Conservation (phyloP, 2,113 vertebrate species). For the Burhinus bistriatus region DNA sequence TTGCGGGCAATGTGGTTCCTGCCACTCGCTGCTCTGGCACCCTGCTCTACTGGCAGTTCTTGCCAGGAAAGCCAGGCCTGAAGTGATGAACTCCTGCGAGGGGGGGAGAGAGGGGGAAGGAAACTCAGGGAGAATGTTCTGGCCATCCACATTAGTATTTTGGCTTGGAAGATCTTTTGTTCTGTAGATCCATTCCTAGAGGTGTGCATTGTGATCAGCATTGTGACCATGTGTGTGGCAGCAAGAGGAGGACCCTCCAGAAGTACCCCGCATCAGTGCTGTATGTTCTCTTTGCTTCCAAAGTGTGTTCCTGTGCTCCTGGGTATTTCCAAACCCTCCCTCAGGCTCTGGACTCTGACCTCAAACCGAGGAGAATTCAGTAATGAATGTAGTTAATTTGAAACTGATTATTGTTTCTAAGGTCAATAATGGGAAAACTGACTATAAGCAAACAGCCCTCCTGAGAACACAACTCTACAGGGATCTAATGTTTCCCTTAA, state of each 20-base stretch:
- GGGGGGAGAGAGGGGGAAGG: background rate
- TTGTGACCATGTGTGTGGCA: background rate
- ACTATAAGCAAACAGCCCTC: background rate
- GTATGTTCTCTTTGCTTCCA: background rate
- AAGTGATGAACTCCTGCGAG: background rate
- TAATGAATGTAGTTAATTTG: conserved; percentile 6
- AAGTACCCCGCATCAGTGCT: background rate
- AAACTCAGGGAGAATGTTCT: background rate
- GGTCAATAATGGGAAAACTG: conserved; percentile 8
- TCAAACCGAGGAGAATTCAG: background rate
- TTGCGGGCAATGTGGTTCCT: background rate
- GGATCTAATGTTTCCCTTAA: background rate
- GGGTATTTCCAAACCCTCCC: background rate
- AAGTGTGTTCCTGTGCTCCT: background rate
- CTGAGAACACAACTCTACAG: background rate
- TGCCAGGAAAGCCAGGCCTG: background rate
- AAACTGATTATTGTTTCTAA: conserved; percentile 29
- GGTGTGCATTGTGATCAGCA: rapidly evolving
- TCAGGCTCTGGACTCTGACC: background rate
- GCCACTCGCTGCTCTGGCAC: rapidly evolving
- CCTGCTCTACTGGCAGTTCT: background rate
- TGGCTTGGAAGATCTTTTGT: background rate
- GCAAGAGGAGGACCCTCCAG: background rate
- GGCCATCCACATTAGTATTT: background rate
- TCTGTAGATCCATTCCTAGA: background rate